Evolutionary conservation across 2,797 vertebrate genomes (phyloP), one percentile per base, ranked within the genome.

Genomic region (Paguma larvata): DNA sequence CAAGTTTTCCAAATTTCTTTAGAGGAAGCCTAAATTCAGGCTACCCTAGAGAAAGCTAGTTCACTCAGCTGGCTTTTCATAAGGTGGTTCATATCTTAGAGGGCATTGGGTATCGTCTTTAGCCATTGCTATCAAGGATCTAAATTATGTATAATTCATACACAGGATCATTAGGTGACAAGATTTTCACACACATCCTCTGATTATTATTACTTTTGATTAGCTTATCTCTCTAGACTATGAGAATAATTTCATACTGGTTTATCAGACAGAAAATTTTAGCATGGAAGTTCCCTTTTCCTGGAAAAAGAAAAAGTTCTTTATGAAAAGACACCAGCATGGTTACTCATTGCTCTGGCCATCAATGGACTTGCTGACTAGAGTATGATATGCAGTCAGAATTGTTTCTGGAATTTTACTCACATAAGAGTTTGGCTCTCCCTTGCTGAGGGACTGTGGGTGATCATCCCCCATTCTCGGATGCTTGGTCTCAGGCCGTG

Each of bases 401-500:
- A 83, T 91, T 89, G 4, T n/a, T 72, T 91, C 19, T 85, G 56
- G 13, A 93, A 92, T 85, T 97, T 16, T 62, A 48, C 3, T 78
- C n/a, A 93, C 0, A 34, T 53, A 34, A 67, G 3, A 62, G 15
- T 48, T 68, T 73, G 16, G 3, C 56, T 59, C 18, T 59, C 19
- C 56, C 56, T 59, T 21, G 53, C 7, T 56, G 7, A 19, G 19
- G 19, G 53, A 56, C 21, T 56, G 21, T 56, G 56, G 56, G 56
- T 56, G 56, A 56, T 56, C 19, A 23, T 56, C 56, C 23, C 19
- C 56, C 56, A 9, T 56, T 19, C 56, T 56, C 21, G 6, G 56
- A 56, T 56, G 56, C 56, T 23, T 2, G 8, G 56, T 56, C 56
- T 56, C 21, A 56, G 56, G 56, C 19, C 7, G 18, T 23, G 56